These are phyloP conservation scores for Lophius piscatorius DNA, from an alignment of 2,113 vertebrate species.

Conservation along the genomic window DNA sequence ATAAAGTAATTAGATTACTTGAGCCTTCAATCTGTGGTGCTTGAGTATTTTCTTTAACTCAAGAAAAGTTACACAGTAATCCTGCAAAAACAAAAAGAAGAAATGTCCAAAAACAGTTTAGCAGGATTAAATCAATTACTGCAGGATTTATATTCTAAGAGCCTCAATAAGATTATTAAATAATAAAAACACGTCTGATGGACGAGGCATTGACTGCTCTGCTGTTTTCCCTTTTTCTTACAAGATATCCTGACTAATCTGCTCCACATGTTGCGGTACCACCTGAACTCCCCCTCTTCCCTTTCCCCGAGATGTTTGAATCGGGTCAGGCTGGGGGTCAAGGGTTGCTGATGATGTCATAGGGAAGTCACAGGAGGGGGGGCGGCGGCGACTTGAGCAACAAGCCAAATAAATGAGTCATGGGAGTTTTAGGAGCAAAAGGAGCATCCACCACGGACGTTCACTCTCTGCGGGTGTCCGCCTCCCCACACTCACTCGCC, in stretches of 20 bases:
- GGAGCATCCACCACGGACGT: conserved; percentile 19
- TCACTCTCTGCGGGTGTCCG: conserved; percentile 12
- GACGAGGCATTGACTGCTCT: background rate
- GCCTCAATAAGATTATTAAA: too few relatives aligned
- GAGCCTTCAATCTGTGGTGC: too few relatives aligned
- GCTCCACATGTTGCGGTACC: conserved; percentile 52
- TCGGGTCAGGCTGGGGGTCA: conserved; percentile 44
- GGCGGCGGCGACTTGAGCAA: background rate
- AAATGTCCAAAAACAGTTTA: too few relatives aligned
- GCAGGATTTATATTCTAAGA: too few relatives aligned
- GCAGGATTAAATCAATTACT: too few relatives aligned
- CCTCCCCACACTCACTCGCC: background rate
- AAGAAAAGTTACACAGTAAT: too few relatives aligned
- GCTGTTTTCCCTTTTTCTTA: conserved; percentile 7
- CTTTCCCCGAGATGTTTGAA: background rate
- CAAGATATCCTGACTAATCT: conserved; percentile 37
- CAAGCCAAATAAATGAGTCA: conserved; percentile 69
- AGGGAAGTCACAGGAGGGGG: conserved; percentile 31
- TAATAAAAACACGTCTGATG: too few relatives aligned
- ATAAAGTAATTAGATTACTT: too few relatives aligned
- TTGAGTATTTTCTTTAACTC: too few relatives aligned
- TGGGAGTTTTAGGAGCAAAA: conserved; percentile 63
- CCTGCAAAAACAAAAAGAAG: too few relatives aligned
- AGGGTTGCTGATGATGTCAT: conserved; percentile 62
- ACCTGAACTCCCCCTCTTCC: conserved; percentile 8